Percentiles rank a stretch among this genome's conserved stretches.
Evolutionary conservation across 2,888 invertebrate species (phyloP).

Genomic region (Heliconius charithonia): DNA sequence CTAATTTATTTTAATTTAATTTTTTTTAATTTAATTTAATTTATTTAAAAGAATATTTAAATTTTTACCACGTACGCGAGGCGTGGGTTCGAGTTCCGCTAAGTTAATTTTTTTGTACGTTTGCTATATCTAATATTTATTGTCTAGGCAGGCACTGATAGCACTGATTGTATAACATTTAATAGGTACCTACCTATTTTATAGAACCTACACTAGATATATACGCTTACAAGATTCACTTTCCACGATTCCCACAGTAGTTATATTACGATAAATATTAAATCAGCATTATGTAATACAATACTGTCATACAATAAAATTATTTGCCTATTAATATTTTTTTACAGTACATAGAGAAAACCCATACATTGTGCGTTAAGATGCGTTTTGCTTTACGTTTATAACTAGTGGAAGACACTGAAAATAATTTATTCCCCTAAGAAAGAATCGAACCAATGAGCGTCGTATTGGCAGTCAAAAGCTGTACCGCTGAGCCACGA

Average conservation of each 20-base stretch:
- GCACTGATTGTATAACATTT: no score
- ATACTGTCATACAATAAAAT: not conserved
- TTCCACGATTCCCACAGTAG: constrained; percentile 25
- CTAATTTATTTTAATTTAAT: no score
- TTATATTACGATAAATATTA: constrained; percentile 25
- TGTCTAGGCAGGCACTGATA: no score
- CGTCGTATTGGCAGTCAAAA: not conserved
- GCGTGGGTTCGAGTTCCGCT: no score
- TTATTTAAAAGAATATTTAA: no score
- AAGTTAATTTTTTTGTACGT: no score
- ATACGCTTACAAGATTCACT: not conserved
- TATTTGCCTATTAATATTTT: not conserved
- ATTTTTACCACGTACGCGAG: no score
- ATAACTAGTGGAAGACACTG: not conserved
- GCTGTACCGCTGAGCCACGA: not conserved
- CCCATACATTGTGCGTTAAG: not conserved
- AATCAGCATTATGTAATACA: constrained; percentile 25
- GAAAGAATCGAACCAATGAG: not conserved
- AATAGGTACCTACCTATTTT: not conserved
- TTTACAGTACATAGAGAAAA: not conserved
- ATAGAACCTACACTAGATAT: not conserved
- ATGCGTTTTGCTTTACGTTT: not conserved
- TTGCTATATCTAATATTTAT: no score
- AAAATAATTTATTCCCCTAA: not conserved
- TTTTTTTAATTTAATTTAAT: no score